Evolutionary conservation across 2,888 invertebrate species (phyloP).

Genomic region (Flexamia atlantica): DNA sequence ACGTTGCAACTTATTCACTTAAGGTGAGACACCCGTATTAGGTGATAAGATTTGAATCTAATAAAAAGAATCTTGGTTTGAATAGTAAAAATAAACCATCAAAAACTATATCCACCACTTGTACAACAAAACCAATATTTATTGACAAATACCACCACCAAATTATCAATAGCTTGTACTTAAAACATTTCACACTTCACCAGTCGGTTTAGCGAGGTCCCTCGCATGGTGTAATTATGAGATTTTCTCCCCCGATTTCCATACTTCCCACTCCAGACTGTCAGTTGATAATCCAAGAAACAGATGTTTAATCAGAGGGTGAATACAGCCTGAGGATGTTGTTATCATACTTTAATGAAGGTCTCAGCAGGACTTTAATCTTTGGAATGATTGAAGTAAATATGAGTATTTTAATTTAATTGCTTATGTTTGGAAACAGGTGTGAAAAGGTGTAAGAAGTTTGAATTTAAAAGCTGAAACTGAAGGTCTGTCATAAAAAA

Average conservation of each 20-base stretch:
- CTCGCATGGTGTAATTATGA: not conserved
- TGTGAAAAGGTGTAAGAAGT: no score
- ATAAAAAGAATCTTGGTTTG: no score
- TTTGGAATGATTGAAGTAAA: not conserved
- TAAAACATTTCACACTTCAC: not conserved
- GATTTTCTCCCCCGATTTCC: not conserved
- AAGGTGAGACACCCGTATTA: no score
- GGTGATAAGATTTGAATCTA: no score
- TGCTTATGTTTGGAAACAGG: not conserved
- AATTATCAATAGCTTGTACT: no score
- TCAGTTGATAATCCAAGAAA: not conserved
- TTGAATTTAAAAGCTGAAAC: no score
- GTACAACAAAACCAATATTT: no score
- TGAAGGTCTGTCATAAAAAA: no score
- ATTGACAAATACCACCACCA: no score
- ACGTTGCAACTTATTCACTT: no score
- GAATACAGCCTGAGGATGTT: not conserved
- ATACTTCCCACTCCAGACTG: not conserved
- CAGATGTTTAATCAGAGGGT: constrained; percentile 16
- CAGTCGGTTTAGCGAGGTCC: not conserved
- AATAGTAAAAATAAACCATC: no score
- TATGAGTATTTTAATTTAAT: not conserved
- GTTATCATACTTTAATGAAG: not conserved
- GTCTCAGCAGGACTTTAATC: not conserved
- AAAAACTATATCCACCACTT: no score